phyloP scores from a whole-genome alignment of 2,113 vertebrate species.

The Datnioides undecimradiatus region DNA sequence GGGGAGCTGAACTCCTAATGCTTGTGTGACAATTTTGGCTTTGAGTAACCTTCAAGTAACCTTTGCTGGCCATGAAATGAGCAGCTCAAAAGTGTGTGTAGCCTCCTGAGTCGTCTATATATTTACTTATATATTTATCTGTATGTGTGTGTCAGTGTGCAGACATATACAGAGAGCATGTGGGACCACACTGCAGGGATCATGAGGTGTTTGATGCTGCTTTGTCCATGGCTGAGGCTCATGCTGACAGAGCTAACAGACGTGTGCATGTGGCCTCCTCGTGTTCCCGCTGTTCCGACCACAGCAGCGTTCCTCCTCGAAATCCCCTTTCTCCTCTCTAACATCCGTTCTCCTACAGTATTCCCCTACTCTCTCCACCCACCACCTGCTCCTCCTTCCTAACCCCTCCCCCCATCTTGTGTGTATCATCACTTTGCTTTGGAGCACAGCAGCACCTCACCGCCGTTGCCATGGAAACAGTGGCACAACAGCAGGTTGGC shows the following conservation, averaged over 20 bases:
- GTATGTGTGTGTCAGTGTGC: not conserved
- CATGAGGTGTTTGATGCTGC: conserved; percentile 22
- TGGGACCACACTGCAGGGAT: conserved; percentile 1
- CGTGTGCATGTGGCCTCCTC: conserved; percentile 14
- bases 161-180: not conserved
- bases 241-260: conserved; percentile 47
- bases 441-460: conserved; percentile 82
- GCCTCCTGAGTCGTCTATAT: no score
- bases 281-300: conserved; percentile 45
- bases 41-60: conserved; percentile 60
- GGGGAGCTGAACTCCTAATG: conserved; percentile 55
- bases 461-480: conserved; percentile 90
- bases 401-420: conserved; percentile 66
- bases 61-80: conserved; percentile 40
- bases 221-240: conserved; percentile 9
- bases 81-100: not conserved
- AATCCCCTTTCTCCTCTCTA: conserved; percentile 17
- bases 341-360: conserved; percentile 53
- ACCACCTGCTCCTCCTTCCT: conserved; percentile 68
- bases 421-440: conserved; percentile 77
- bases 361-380: conserved; percentile 51
- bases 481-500: conserved; percentile 86
- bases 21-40: conserved; percentile 60
- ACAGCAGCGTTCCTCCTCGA: conserved; percentile 29
- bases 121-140: no score